These are phyloP conservation scores for Oeneis ivallda DNA, from an alignment of 2,888 invertebrate genomes.

Conservation along the genomic window DNA sequence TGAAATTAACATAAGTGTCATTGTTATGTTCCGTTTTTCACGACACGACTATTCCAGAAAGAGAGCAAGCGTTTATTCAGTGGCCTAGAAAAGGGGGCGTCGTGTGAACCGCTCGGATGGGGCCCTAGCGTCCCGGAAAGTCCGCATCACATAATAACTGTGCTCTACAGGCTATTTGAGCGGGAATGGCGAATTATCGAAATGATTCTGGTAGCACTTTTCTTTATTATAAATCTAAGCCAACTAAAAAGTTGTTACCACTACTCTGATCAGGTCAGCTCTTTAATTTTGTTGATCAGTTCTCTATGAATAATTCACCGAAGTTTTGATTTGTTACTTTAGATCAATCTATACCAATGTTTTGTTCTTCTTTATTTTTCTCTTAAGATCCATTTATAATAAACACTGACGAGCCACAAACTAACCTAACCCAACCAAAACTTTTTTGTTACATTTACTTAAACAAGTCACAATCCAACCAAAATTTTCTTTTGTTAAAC, in stretches of 20 bases:
- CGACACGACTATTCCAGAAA: constrained; percentile 20
- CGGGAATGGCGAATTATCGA: constrained; percentile 51
- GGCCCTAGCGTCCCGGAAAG: constrained; percentile 46
- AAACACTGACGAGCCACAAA: too few relatives aligned
- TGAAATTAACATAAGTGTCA: constrained; percentile 6
- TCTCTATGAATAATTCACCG: too few relatives aligned
- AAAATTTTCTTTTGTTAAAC: too few relatives aligned
- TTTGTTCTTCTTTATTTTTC: too few relatives aligned
- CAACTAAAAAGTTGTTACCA: neutral
- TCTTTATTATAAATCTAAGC: neutral
- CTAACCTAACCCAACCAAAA: too few relatives aligned
- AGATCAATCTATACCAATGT: too few relatives aligned
- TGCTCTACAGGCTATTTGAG: constrained; percentile 60
- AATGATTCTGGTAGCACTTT: constrained; percentile 47
- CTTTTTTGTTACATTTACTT: too few relatives aligned
- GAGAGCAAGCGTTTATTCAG: constrained; percentile 18
- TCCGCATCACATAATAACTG: constrained; percentile 52
- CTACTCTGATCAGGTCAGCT: too few relatives aligned
- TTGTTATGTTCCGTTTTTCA: constrained; percentile 2
- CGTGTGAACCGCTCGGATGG: constrained; percentile 66
- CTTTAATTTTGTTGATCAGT: too few relatives aligned
- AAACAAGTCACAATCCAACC: too few relatives aligned
- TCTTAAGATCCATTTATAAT: too few relatives aligned
- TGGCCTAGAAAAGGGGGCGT: constrained; percentile 49
- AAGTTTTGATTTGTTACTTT: too few relatives aligned